Base-by-base conservation (phyloP, 2,888 invertebrate species). In the Galerucella calmariensis region DNA sequence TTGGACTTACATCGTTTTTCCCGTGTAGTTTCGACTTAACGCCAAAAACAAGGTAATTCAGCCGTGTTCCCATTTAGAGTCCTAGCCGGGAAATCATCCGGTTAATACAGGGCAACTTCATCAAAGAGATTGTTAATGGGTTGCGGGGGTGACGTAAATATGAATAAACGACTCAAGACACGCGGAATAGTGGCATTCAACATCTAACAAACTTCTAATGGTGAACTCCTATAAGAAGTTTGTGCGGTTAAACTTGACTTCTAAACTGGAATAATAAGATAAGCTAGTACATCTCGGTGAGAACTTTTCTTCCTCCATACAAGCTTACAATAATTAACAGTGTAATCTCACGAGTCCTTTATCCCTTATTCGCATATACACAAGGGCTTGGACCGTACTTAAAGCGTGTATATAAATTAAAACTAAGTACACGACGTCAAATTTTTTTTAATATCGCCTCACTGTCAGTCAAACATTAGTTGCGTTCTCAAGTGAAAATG, bases 61-160 rank as follows among this genome's bases (percentile, higher is more conserved):
- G 56, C 20, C 16, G 56, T 16, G 10, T 56, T n/a, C n/a, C 10
- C 1, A 56, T 16, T 56, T 10, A 20, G 4, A 56, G 56, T 12
- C 14, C 24, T 65, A 65, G 56, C 70, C 41, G 24, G n/a, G 44
- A 44, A 71, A 65, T 71, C 53, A 71, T 65, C 24, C 65, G n/a
- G 44, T 46, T 56, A 63, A 46, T 20, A 71, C 70, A 71, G 46
- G 70, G 65, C 48, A 71, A 65, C 71, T 74, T 74, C 74, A 74
- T 74, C 74, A 70, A 66, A 70, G 67, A 67, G 67, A 44, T 67
- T 70, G 74, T 74, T 61, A 74, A 74, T 70, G 74, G 70, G 69
- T 46, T 70, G 67, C 69, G 66, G 44, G 61, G 74, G 53, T 27
- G 59, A 61, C 70, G 61, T 70, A 67, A 72, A 69, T 74, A 63